Base-by-base conservation (phyloP, 2,797 vertebrate species). In the Sebastes miniatus region DNA sequence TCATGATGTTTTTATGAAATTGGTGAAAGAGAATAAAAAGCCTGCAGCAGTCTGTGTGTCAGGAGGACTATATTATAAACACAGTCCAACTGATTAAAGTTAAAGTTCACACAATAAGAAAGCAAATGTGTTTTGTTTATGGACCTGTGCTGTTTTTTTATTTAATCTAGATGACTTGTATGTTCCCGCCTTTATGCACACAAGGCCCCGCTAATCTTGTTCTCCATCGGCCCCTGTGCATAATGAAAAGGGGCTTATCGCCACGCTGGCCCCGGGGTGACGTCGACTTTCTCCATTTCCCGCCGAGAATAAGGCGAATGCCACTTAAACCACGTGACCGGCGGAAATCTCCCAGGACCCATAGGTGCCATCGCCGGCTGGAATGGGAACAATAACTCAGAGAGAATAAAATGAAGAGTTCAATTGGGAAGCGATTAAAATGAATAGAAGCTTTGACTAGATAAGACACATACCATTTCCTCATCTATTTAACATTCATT, bases 401-500 rank as follows among this genome's bases (percentile, higher is more conserved):
- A 83, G 85, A 91, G 85, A 94, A 94, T 90, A 90, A 94, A 95
- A 96, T 93, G 94, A 95, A 95, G 95, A 94, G 95, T 95, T 95
- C 93, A 95, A 97, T 97, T 97, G 96, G 96, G 96, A 96, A 96
- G 92, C 95, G 96, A 97, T 98, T 97, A 97, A 97, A 98, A 96
- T 97, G 97, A 98, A 97, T 97, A 90, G 97, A 96, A 95, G 97
- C 95, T 95, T 91, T 65, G 93, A 94, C 52, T 91, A 97, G 98
- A 99, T 99, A 99, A 99, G 97, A 93, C 92, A 57, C 94, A 93
- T 71, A 83, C 94, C 95, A 96, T 96, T 96, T 95, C 92, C 94
- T 96, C 93, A 96, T 97, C 98, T 99, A 98, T 98, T 99, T 99
- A 99, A 99, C 98, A 99, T 99, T 99, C 98, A 99, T 99, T 99